Evolutionary conservation across 2,888 invertebrate genomes (phyloP).

Genomic region (Trypoxylon attenuatum): DNA sequence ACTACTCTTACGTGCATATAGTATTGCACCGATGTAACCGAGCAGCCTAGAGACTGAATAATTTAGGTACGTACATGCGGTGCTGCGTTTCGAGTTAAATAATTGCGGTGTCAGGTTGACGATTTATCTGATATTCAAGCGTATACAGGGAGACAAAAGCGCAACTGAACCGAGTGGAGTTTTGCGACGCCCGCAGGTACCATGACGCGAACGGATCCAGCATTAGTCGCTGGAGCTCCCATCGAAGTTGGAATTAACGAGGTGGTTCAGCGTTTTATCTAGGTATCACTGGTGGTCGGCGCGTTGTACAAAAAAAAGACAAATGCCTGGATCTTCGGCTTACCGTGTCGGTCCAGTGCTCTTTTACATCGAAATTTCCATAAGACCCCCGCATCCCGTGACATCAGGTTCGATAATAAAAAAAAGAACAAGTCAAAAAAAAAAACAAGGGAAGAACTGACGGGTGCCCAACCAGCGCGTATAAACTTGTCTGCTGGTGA

Average conservation of each 20-base stretch:
- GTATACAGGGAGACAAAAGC: too few species aligned
- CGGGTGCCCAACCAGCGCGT: constrained; percentile 28
- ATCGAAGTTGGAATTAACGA: not conserved
- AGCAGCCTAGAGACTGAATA: too few species aligned
- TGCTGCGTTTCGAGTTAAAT: too few species aligned
- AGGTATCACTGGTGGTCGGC: not conserved
- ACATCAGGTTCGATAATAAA: constrained; percentile 27
- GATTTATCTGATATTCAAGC: too few species aligned
- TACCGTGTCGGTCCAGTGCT: constrained; percentile 16
- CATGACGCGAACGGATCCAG: too few species aligned
- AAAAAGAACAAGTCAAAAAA: too few species aligned
- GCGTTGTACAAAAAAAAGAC: constrained; percentile 17
- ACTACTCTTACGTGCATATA: too few species aligned
- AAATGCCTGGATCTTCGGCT: constrained; percentile 19
- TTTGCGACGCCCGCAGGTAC: too few species aligned
- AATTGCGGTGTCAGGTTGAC: too few species aligned
- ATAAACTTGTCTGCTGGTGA: constrained; percentile 33
- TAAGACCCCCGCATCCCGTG: constrained; percentile 29
- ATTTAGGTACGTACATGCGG: too few species aligned
- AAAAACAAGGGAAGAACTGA: constrained; percentile 9
- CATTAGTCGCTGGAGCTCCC: not conserved
- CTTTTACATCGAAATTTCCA: constrained; percentile 24
- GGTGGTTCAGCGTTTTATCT: not conserved
- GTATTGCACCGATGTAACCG: too few species aligned
- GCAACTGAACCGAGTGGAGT: too few species aligned